phyloP scores from a whole-genome alignment of 2,113 vertebrate genomes.

The Lampris megalopsis region DNA sequence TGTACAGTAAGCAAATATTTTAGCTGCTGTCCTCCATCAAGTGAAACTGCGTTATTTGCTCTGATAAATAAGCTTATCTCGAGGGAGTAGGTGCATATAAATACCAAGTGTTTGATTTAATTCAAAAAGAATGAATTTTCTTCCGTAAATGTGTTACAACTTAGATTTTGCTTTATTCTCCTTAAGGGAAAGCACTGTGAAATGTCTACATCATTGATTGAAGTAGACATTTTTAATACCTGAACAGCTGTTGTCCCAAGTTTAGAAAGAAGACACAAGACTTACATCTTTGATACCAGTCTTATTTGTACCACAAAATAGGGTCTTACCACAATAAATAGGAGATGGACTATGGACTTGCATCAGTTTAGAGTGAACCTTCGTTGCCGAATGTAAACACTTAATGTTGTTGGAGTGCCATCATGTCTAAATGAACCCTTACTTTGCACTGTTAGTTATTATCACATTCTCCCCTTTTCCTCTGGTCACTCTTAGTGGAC shows the following conservation, averaged over 20 bases:
- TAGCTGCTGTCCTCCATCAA: background rate
- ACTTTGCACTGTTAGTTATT: too few relatives aligned
- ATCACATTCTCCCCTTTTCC: too few relatives aligned
- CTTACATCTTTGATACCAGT: background rate
- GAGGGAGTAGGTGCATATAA: background rate
- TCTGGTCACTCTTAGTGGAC: too few relatives aligned
- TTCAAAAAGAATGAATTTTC: too few relatives aligned
- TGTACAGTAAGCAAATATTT: background rate
- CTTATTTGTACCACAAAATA: too few relatives aligned
- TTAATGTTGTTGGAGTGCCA: background rate
- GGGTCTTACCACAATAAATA: too few relatives aligned
- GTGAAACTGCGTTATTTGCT: conserved; percentile 10
- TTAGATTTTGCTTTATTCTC: background rate
- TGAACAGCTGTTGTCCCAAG: background rate
- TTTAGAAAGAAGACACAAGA: background rate
- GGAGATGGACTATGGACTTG: too few relatives aligned
- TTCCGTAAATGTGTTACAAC: too few relatives aligned
- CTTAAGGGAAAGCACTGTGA: background rate
- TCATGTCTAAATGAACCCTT: too few relatives aligned
- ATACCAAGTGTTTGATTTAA: too few relatives aligned
- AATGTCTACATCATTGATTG: too few relatives aligned
- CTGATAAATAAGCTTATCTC: background rate
- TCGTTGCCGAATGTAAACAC: background rate
- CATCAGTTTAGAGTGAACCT: too few relatives aligned
- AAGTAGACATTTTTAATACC: background rate